Base-by-base conservation (phyloP, 2,797 vertebrate genomes). In the Chelon labrosus region DNA sequence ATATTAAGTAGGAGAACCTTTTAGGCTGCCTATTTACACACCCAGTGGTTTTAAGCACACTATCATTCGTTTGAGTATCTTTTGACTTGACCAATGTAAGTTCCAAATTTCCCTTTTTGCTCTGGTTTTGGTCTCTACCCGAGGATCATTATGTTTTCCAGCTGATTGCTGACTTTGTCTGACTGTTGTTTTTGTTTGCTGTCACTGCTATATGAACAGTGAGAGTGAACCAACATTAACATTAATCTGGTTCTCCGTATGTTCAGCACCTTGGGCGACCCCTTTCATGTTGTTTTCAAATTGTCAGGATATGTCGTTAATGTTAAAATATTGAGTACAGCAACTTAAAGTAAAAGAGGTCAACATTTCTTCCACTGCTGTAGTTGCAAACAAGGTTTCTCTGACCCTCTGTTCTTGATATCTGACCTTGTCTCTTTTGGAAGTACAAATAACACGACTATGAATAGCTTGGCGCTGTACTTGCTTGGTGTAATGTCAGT, bases 381-480 rank as follows among this genome's bases (percentile, higher is more conserved):
- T 65, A 68, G 69, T 54, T 58, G 37, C n/a, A 27, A 35, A 54
- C 37, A 49, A 35, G 22, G 31, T 65, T 63, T 49, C 49, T 57
- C 3, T 66, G 61, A 57, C 39, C 52, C 57, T 37, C 49, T 63
- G 59, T 72, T 71, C 46, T 11, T 80, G 42, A 82, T 85, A 75
- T 70, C 17, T 27, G 73, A 75, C 61, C 70, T 46, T 57, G 69
- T 80, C 58, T 70, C 55, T 63, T 73, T 61, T 70, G 22, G 19
- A 62, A 64, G 38, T 46, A 72, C 57, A 70, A 73, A 79, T 69
- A 66, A 71, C 79, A 58, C 2, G 5, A 62, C 75, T 82, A 82
- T 59, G 50, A 87, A 85, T 84, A 89, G 85, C 74, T 65, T 67
- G 35, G 31, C 17, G 20, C 53, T 54, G 7, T 54, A 10, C 44